Evolutionary conservation across 2,888 invertebrate species (phyloP).

Genomic region (Helobdella robusta): DNA sequence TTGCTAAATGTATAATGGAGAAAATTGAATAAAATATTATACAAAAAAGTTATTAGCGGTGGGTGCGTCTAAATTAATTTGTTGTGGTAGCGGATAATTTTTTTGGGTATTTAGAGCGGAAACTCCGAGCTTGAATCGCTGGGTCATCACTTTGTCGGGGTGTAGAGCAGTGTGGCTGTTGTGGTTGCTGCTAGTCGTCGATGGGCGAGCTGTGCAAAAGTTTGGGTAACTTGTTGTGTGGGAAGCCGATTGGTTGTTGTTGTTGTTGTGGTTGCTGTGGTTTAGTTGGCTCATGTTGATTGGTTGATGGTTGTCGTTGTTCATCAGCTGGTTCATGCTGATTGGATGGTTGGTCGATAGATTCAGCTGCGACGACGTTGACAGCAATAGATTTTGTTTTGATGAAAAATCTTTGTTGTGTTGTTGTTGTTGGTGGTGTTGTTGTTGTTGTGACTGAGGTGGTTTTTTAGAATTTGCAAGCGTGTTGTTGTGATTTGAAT

Average conservation of each 20-base stretch:
- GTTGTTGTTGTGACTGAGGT: slow-evolving; percentile 21
- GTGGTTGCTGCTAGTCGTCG: too few species aligned
- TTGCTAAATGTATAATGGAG: too few species aligned
- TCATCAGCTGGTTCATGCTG: background rate
- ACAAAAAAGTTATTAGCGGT: background rate
- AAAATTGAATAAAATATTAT: too few species aligned
- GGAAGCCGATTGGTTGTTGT: slow-evolving; percentile 1
- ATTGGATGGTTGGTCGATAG: background rate
- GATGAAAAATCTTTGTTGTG: slow-evolving; percentile 4
- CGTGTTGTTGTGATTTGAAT: slow-evolving; percentile 7
- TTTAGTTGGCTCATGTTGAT: background rate
- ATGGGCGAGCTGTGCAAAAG: too few species aligned
- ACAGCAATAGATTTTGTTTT: slow-evolving; percentile 4
- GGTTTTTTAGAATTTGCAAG: background rate
- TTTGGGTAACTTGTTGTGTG: too few species aligned
- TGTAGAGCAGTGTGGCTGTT: background rate
- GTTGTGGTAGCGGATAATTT: background rate
- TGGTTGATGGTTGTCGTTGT: background rate
- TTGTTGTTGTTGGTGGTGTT: slow-evolving; percentile 6
- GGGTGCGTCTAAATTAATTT: background rate
- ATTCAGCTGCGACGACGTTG: slow-evolving; percentile 14
- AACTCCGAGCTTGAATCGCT: slow-evolving; percentile 16
- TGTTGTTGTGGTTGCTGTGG: background rate
- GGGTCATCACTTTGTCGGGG: background rate
- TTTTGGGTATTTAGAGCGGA: slow-evolving; percentile 14